Conservation (phyloP, 2,113 vertebrate species). For the Sylvia atricapilla region DNA sequence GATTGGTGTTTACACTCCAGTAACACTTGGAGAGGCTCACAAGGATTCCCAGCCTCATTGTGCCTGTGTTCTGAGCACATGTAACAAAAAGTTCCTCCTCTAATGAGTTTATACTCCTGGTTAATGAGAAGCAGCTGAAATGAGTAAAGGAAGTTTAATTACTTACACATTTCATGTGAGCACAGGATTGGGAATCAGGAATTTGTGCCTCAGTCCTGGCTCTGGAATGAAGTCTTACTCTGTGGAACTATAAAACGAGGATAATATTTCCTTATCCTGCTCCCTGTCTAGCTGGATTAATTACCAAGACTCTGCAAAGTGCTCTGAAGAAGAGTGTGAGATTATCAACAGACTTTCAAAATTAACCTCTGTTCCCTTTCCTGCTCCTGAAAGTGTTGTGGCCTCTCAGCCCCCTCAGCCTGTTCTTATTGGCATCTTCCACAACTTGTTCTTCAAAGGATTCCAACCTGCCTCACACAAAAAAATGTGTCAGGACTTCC, state of each 20-base stretch:
- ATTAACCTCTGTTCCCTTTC: not conserved
- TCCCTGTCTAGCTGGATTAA: not conserved
- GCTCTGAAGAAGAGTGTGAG: not conserved
- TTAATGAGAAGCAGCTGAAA: constrained; percentile 18
- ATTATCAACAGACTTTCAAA: not conserved
- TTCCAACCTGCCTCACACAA: not conserved
- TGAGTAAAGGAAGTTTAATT: constrained; percentile 6
- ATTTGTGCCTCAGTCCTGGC: not conserved
- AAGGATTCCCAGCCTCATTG: not conserved
- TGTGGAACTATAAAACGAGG: not conserved
- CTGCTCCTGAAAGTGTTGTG: not conserved
- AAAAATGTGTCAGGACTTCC: fast-evolving
- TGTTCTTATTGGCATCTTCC: not conserved
- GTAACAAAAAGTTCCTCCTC: constrained; percentile 16
- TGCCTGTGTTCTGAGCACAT: not conserved
- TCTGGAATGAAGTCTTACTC: not conserved
- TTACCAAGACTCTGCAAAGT: not conserved
- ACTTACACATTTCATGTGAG: not conserved
- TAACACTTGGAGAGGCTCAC: constrained; percentile 4
- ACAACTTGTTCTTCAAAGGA: not conserved
- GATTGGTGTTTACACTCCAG: constrained; percentile 38
- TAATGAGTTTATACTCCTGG: constrained; percentile 5
- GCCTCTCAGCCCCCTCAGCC: not conserved
- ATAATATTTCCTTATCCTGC: not conserved
- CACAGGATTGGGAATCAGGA: not conserved